Conservation (phyloP, 2,888 invertebrate species). For the Amorpha juglandis region DNA sequence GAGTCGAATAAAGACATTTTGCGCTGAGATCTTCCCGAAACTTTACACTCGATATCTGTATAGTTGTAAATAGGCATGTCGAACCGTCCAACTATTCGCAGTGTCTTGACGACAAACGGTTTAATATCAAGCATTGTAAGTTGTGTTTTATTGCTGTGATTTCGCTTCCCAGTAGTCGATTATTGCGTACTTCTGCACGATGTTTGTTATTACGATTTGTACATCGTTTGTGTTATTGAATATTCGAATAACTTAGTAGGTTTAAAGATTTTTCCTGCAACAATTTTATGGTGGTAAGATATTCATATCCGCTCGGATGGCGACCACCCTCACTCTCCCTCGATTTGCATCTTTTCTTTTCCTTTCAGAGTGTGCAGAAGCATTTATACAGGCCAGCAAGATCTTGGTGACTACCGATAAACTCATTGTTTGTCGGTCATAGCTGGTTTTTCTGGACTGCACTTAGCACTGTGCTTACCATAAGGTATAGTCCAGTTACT, state of each 20-base stretch:
- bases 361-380: too few relatives aligned
- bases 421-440: too few relatives aligned
- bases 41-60: conserved; percentile 17
- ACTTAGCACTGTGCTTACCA: too few relatives aligned
- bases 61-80: conserved; percentile 4
- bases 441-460: too few relatives aligned
- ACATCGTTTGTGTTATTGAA: not conserved
- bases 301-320: too few relatives aligned
- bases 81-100: not conserved
- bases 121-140: conserved; percentile 2
- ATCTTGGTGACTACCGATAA: too few relatives aligned
- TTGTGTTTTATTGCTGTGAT: not conserved
- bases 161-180: not conserved
- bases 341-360: too few relatives aligned
- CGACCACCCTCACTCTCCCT: too few relatives aligned
- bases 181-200: not conserved
- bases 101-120: not conserved
- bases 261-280: not conserved
- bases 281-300: too few relatives aligned
- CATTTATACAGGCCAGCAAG: too few relatives aligned
- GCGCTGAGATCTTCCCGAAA: conserved; percentile 34
- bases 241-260: too few relatives aligned
- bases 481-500: too few relatives aligned
- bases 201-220: not conserved
- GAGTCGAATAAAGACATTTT: conserved; percentile 58